Evolutionary conservation across 2,797 vertebrate genomes (phyloP).

Genomic region (Liasis olivaceus): DNA sequence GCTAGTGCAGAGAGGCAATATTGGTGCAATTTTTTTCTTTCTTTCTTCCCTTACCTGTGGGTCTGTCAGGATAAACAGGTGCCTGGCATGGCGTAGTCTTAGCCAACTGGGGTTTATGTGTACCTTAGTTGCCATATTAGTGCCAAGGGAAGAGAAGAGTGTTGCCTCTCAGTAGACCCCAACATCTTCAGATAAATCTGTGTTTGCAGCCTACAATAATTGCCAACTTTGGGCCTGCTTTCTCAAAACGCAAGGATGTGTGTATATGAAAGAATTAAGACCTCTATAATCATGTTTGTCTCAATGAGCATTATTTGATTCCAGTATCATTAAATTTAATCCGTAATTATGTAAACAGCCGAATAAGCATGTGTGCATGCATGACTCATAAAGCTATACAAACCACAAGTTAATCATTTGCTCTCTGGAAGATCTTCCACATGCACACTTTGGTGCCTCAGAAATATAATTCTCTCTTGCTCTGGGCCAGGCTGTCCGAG

Average conservation of each 20-base stretch:
- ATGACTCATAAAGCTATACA: slow-evolving; percentile 18
- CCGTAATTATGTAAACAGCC: background rate
- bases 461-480: background rate
- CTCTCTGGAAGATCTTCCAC: background rate
- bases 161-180: background rate
- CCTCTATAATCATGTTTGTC: background rate
- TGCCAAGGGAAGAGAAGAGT: background rate
- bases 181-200: background rate
- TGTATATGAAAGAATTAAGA: background rate
- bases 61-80: background rate
- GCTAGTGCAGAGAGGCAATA: too few species aligned
- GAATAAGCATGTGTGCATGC: background rate
- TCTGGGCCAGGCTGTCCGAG: background rate
- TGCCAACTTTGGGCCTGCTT: background rate
- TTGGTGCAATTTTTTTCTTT: background rate
- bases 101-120: background rate
- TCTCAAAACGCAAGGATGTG: background rate
- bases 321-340: slow-evolving; percentile 37
- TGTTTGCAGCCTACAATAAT: background rate
- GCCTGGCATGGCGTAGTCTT: background rate
- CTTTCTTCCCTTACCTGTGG: background rate
- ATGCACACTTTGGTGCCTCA: background rate
- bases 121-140: background rate
- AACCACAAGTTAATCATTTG: background rate
- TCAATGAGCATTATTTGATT: slow-evolving; percentile 25